phyloP scores from a whole-genome alignment of 2,113 vertebrate species.

The Hypanus sabinus region DNA sequence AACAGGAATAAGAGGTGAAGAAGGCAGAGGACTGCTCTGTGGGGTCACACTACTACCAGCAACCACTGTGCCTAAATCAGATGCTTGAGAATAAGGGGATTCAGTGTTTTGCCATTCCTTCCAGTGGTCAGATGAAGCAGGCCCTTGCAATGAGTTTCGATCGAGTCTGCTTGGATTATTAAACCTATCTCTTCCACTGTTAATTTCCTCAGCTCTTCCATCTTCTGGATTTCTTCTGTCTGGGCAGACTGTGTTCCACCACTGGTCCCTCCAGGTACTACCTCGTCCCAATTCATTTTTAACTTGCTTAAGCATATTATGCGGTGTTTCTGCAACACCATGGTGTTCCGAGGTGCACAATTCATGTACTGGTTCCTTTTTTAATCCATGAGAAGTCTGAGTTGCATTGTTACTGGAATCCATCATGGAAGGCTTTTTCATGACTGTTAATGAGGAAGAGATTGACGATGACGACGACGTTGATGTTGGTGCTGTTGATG shows the following conservation, averaged over 20 bases:
- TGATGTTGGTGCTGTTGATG: constrained; percentile 57
- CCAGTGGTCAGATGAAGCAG: constrained; percentile 74
- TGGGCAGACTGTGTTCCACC: constrained; percentile 79
- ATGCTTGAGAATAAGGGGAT: constrained; percentile 75
- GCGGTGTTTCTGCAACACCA: constrained; percentile 57
- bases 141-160: constrained; percentile 62
- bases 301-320: constrained; percentile 62
- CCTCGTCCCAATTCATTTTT: constrained; percentile 67
- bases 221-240: constrained; percentile 68
- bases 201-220: constrained; percentile 67
- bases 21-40: constrained; percentile 75
- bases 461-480: constrained; percentile 58
- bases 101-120: constrained; percentile 76
- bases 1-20: constrained; percentile 67
- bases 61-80: constrained; percentile 70
- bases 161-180: constrained; percentile 58
- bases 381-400: constrained; percentile 60
- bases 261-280: constrained; percentile 84
- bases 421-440: constrained; percentile 72
- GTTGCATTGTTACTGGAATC: constrained; percentile 66
- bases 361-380: constrained; percentile 67
- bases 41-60: constrained; percentile 73
- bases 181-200: constrained; percentile 63
- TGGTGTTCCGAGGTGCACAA: constrained; percentile 60
- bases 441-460: constrained; percentile 74